Conservation (phyloP, 2,888 invertebrate genomes). For the Sicus ferrugineus region DNA sequence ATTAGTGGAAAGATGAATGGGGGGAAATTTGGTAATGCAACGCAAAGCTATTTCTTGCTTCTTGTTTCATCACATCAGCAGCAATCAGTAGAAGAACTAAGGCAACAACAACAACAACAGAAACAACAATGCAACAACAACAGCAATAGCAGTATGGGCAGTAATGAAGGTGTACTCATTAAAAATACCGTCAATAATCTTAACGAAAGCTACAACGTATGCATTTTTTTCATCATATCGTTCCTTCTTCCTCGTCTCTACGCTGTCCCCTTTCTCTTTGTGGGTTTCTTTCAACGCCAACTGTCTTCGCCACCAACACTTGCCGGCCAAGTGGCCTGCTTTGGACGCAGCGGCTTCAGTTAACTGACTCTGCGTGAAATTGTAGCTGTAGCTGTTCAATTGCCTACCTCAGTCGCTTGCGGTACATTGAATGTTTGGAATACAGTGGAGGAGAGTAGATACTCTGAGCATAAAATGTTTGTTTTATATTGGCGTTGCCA, state of each 20-base stretch:
- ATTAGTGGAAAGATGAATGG: constrained; percentile 3
- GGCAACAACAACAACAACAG: background rate
- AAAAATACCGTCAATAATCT: background rate
- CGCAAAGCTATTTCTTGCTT: background rate
- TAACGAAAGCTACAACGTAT: background rate
- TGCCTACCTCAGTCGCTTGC: background rate
- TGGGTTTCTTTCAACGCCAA: background rate
- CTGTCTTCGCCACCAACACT: background rate
- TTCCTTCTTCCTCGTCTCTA: background rate
- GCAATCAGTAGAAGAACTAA: constrained; percentile 4
- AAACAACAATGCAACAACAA: background rate
- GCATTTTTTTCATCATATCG: background rate
- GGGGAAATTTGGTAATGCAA: constrained; percentile 8
- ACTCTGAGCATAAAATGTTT: too few species aligned
- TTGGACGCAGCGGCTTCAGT: background rate
- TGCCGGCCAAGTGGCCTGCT: constrained; percentile 24
- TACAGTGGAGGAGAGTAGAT: background rate
- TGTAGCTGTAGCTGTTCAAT: constrained; percentile 15
- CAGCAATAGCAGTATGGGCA: constrained; percentile 1
- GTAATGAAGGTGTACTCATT: background rate
- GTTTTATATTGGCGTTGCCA: background rate
- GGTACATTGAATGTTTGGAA: background rate
- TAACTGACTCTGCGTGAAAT: constrained; percentile 19
- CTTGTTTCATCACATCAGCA: background rate
- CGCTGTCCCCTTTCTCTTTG: background rate